These are phyloP conservation scores for Cantharis nigra DNA, from an alignment of 2,888 invertebrate genomes.

Conservation along the genomic window DNA sequence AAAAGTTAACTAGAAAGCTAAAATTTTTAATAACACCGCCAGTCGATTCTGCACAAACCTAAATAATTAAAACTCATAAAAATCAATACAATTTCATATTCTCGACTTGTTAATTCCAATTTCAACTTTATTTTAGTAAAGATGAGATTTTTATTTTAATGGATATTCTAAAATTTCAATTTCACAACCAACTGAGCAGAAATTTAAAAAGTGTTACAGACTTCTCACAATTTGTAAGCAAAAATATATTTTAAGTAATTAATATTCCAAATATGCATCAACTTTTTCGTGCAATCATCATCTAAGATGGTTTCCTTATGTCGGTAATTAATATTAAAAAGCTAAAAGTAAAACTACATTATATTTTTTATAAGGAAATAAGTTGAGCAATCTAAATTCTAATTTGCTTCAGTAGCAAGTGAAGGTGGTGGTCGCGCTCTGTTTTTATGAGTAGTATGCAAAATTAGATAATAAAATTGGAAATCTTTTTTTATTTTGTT, in stretches of 20 bases:
- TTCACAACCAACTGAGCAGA: not conserved
- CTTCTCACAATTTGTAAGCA: not conserved
- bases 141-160: not conserved
- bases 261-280: not conserved
- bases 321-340: not conserved
- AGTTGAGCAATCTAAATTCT: not conserved
- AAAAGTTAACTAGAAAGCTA: not conserved
- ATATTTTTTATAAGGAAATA: not conserved
- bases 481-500: not conserved
- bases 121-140: not conserved
- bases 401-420: not conserved
- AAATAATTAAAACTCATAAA: not conserved
- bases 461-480: not conserved
- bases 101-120: not conserved
- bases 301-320: not conserved
- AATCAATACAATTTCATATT: not conserved
- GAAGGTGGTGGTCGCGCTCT: not conserved
- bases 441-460: not conserved
- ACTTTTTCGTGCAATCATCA: not conserved
- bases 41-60: not conserved
- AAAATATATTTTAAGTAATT: not conserved
- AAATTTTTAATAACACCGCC: not conserved
- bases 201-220: not conserved
- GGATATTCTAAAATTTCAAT: not conserved
- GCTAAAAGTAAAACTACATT: not conserved